phyloP scores from a whole-genome alignment of 2,113 vertebrate genomes.

The Danionella cerebrum region DNA sequence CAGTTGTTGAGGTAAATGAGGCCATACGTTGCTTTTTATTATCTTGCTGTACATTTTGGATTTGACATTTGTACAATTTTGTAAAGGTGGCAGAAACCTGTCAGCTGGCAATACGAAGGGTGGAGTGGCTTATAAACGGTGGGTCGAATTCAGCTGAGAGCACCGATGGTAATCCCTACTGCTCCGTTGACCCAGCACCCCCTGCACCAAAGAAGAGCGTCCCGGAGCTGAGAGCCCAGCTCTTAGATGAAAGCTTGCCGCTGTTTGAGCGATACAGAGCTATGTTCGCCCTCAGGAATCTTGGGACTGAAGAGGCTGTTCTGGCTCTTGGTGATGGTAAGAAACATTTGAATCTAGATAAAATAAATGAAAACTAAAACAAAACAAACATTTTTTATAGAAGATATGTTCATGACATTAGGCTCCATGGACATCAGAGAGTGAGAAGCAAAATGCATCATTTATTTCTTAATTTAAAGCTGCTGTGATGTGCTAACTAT shows the following conservation, averaged over 20 bases:
- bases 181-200: slow-evolving; percentile 85
- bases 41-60: too few relatives aligned
- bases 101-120: slow-evolving; percentile 76
- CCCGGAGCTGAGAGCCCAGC: slow-evolving; percentile 54
- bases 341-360: background rate
- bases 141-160: slow-evolving; percentile 32
- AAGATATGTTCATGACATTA: too few relatives aligned
- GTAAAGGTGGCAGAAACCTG: slow-evolving; percentile 89
- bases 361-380: background rate
- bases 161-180: slow-evolving; percentile 59
- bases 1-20: slow-evolving; percentile 71
- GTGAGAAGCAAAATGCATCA: too few relatives aligned
- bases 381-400: background rate
- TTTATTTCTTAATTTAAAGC: too few relatives aligned
- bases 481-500: too few relatives aligned
- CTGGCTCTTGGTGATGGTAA: slow-evolving; percentile 82
- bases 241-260: slow-evolving; percentile 69
- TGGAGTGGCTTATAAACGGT: slow-evolving; percentile 79
- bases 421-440: too few relatives aligned
- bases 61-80: too few relatives aligned
- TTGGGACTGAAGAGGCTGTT: slow-evolving; percentile 70
- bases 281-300: slow-evolving; percentile 88
- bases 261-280: slow-evolving; percentile 91
- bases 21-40: too few relatives aligned
- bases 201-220: slow-evolving; percentile 62